Percentiles rank a stretch among this genome's conserved stretches.
Conservation (phyloP, 2,888 invertebrate species). For the Sisyra nigra region DNA sequence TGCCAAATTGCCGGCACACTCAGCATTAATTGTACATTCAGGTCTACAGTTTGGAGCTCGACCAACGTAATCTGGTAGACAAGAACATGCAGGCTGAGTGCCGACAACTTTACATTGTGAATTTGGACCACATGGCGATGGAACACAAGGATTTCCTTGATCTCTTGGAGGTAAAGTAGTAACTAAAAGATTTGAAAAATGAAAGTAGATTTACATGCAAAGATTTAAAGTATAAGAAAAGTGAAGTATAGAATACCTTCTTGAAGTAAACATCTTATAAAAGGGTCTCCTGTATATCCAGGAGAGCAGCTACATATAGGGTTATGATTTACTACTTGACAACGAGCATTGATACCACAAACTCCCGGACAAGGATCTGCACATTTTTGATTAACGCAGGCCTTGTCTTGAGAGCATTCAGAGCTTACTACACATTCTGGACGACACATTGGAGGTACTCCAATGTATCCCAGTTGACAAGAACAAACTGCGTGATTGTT, state of each 20-base stretch:
- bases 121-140: slow-evolving; percentile 72
- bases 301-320: slow-evolving; percentile 48
- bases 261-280: slow-evolving; percentile 27
- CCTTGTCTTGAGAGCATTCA: slow-evolving; percentile 45
- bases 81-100: slow-evolving; percentile 72
- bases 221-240: slow-evolving; percentile 3
- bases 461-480: slow-evolving; percentile 41
- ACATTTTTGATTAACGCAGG: slow-evolving; percentile 46
- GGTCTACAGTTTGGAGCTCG: slow-evolving; percentile 76
- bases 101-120: slow-evolving; percentile 68
- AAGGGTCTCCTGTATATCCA: slow-evolving; percentile 48
- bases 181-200: slow-evolving; percentile 6
- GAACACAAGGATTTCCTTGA: slow-evolving; percentile 51
- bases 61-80: slow-evolving; percentile 62
- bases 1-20: slow-evolving; percentile 66
- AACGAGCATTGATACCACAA: slow-evolving; percentile 47
- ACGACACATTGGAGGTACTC: slow-evolving; percentile 44
- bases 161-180: slow-evolving; percentile 22
- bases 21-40: slow-evolving; percentile 63
- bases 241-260: slow-evolving; percentile 4
- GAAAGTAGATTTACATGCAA: slow-evolving; percentile 6
- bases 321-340: slow-evolving; percentile 50
- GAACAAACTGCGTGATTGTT: slow-evolving; percentile 47
- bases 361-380: slow-evolving; percentile 46
- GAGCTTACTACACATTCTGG: slow-evolving; percentile 50